Evolutionary conservation across 2,888 invertebrate genomes (phyloP), one percentile per base, ranked within the genome.

Genomic region (Stenolophus ochropezus): DNA sequence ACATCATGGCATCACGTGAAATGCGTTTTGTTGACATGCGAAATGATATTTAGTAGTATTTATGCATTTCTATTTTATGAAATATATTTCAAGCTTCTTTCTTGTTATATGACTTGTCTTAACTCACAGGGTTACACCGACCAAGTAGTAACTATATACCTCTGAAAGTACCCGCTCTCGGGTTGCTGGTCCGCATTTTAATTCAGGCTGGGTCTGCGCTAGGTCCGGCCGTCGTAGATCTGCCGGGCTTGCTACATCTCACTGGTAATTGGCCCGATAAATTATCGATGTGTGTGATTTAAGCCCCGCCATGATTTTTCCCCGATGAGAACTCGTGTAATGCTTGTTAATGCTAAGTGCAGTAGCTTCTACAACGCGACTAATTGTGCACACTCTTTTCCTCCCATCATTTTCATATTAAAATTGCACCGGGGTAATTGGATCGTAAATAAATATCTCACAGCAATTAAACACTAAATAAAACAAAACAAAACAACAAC

Each of bases 201-300:
- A 69, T 69, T 69, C 33, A 3, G 33, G 33, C 8, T 33, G 33
- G 27, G 65, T 69, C 61, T 23, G 14, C 18, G 25, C 61, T 25
- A 23, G 25, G 8, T 42, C 61, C 61, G 61, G 2, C n/a, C 58
- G 27, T 69, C 65, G 65, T 73, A 73, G 73, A 73, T 73, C 47
- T 49, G 73, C 73, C 23, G n/a, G 47, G 49, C 73, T 73, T 47
- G 73, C 47, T 73, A 73, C 47, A 73, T 73, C 49, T 73, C 73
- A 49, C 47, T 73, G 47, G 21, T 73, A 73, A 73, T 73, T 73
- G 73, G 73, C 47, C n/a, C 49, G 73, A 73, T 73, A 73, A 73
- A 73, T 73, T 49, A 73, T 73, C 47, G 73, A 69, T 69, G 18
- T 33, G 33, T 69, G 27, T 69, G 65, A 69, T 69, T 69, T 69